A percentile compares a stretch with the other conserved stretches of the same genome.
Conservation (phyloP, 2,113 vertebrate species). For the Grantiella picta region DNA sequence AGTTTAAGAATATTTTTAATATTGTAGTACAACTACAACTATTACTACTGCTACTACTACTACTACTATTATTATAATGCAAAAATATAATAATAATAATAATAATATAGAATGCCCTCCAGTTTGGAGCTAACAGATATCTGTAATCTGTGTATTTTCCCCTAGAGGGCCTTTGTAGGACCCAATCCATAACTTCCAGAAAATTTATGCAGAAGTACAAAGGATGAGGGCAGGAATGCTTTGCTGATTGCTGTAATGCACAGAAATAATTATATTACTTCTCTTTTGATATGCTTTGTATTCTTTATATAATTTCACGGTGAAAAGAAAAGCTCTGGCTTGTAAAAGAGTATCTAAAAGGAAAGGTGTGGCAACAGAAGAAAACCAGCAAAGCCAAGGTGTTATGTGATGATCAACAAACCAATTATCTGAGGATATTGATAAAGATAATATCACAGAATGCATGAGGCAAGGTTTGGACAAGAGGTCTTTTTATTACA, state of each 20-base stretch:
- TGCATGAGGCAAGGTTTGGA: neutral
- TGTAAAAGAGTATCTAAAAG: neutral
- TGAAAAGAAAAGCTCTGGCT: neutral
- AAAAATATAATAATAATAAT: too few relatives aligned
- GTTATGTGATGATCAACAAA: neutral
- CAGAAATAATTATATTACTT: neutral
- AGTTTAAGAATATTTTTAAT: neutral
- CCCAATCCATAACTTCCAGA: neutral
- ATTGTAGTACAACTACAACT: neutral
- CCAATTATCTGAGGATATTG: neutral
- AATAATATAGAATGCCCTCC: neutral
- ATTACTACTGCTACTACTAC: too few relatives aligned
- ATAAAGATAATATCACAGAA: neutral
- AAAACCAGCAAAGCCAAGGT: accelerated
- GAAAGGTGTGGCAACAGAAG: neutral
- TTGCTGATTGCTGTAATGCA: neutral
- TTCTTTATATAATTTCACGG: neutral
- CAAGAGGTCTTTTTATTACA: neutral
- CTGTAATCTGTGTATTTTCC: neutral
- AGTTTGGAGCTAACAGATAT: neutral
- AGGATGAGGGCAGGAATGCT: neutral
- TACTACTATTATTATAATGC: neutral
- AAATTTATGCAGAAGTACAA: neutral
- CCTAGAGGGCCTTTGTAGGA: accelerated
- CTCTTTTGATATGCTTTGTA: neutral